Percentiles rank a stretch among this genome's conserved stretches.
phyloP scores from a whole-genome alignment of 2,888 invertebrate genomes.

The Hyles lineata region DNA sequence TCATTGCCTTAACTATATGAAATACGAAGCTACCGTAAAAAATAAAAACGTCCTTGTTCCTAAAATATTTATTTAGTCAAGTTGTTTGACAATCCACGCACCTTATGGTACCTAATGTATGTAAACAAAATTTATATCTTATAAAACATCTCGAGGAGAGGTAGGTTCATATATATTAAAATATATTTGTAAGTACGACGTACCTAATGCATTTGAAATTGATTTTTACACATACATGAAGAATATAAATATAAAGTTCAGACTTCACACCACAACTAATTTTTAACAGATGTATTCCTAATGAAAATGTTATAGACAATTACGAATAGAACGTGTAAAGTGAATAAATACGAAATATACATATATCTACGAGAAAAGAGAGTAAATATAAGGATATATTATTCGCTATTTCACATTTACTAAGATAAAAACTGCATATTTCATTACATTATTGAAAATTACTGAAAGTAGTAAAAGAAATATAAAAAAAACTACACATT shows the following conservation, averaged over 20 bases:
- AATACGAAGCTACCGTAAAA: background rate
- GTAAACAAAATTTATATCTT: conserved; percentile 55
- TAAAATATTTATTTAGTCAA: conserved; percentile 73
- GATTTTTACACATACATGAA: conserved; percentile 43
- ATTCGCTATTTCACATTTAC: conserved; percentile 23
- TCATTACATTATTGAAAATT: conserved; percentile 9
- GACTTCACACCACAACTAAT: conserved; percentile 37
- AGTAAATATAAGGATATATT: conserved; percentile 15
- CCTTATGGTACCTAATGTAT: conserved; percentile 64
- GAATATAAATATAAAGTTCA: conserved; percentile 47
- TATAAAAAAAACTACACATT: conserved; percentile 44
- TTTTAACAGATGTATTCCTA: background rate
- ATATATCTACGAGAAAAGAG: conserved; percentile 25
- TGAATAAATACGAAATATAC: conserved; percentile 33
- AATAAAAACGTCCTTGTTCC: conserved; percentile 51
- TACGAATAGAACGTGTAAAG: conserved; percentile 30
- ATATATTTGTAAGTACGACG: conserved; percentile 57
- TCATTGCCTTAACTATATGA: conserved; percentile 8
- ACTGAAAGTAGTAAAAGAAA: conserved; percentile 47
- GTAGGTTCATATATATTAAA: conserved; percentile 59
- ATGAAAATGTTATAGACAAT: conserved; percentile 24
- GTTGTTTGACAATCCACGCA: conserved; percentile 73
- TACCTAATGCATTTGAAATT: conserved; percentile 50
- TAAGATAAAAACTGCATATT: conserved; percentile 18
- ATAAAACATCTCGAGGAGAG: conserved; percentile 55